These are phyloP conservation scores for Egretta garzetta DNA, from an alignment of 2,113 vertebrate genomes.

Conservation along the genomic window DNA sequence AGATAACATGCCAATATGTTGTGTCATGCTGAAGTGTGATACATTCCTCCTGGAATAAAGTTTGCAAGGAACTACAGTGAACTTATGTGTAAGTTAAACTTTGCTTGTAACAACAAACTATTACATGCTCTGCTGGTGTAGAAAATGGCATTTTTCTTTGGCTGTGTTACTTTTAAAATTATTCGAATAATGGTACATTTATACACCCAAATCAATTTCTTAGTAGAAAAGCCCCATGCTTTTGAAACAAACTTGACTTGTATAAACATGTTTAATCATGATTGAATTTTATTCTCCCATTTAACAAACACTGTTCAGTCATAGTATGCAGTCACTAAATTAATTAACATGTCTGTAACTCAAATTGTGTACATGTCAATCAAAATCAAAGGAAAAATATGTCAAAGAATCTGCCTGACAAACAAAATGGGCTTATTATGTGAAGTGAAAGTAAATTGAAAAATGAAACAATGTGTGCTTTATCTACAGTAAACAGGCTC, in stretches of 20 bases:
- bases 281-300: slow-evolving; percentile 16
- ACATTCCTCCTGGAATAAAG: not conserved
- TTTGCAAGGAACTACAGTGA: not conserved
- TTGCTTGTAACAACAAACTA: slow-evolving; percentile 64
- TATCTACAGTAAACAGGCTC: not conserved
- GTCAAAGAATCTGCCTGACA: not conserved
- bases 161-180: slow-evolving; percentile 65
- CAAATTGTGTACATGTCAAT: slow-evolving; percentile 39
- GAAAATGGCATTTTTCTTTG: slow-evolving; percentile 78
- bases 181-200: slow-evolving; percentile 69
- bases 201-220: slow-evolving; percentile 60
- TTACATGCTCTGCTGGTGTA: slow-evolving; percentile 80
- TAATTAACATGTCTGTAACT: slow-evolving; percentile 50
- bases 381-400: slow-evolving; percentile 19
- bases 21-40: not conserved
- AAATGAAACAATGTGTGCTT: not conserved
- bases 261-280: slow-evolving; percentile 33
- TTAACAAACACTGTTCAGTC: slow-evolving; percentile 38
- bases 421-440: not conserved
- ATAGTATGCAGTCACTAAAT: not conserved
- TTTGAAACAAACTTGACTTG: slow-evolving; percentile 40
- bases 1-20: not conserved
- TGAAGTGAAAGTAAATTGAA: not conserved
- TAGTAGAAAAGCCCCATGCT: slow-evolving; percentile 45
- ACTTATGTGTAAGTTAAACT: slow-evolving; percentile 66